These are phyloP conservation scores for Uloborus diversus DNA, from an alignment of 1,140 invertebrate genomes.

Conservation along the genomic window DNA sequence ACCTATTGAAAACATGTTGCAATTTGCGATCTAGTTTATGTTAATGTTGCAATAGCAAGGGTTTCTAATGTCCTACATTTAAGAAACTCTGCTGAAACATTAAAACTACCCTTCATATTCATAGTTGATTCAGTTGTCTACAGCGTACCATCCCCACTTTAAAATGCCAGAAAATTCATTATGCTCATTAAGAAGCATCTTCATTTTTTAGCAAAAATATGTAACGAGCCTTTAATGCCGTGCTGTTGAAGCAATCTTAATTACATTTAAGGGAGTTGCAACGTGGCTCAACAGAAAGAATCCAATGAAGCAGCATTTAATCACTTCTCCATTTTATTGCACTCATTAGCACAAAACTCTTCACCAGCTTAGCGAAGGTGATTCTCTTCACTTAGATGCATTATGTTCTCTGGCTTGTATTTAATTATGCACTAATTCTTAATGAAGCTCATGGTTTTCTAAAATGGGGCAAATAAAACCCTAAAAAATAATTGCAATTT, in stretches of 20 bases:
- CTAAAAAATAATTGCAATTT: no score
- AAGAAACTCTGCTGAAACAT: no score
- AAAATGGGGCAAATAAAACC: no score
- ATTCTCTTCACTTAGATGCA: slow-evolving; percentile 18
- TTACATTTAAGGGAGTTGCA: background rate
- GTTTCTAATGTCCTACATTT: no score
- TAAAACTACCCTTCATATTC: no score
- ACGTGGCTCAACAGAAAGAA: slow-evolving; percentile 5
- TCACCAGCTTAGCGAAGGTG: slow-evolving; percentile 5
- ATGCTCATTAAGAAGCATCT: background rate
- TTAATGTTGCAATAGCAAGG: no score
- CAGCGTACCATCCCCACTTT: background rate
- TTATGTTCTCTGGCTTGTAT: slow-evolving; percentile 11
- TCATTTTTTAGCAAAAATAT: background rate
- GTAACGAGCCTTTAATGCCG: slow-evolving; percentile 2
- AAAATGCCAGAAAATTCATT: background rate
- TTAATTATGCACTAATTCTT: slow-evolving; percentile 9
- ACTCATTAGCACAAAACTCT: slow-evolving; percentile 19
- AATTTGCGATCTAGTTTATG: no score
- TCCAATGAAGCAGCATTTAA: slow-evolving; percentile 14
- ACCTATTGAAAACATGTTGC: no score
- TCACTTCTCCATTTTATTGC: slow-evolving; percentile 31
- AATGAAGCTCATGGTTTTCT: background rate
- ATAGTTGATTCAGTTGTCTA: no score
- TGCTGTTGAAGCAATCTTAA: slow-evolving; percentile 10